Base-by-base conservation (phyloP, 2,888 invertebrate genomes). In the Athalia rosae region DNA sequence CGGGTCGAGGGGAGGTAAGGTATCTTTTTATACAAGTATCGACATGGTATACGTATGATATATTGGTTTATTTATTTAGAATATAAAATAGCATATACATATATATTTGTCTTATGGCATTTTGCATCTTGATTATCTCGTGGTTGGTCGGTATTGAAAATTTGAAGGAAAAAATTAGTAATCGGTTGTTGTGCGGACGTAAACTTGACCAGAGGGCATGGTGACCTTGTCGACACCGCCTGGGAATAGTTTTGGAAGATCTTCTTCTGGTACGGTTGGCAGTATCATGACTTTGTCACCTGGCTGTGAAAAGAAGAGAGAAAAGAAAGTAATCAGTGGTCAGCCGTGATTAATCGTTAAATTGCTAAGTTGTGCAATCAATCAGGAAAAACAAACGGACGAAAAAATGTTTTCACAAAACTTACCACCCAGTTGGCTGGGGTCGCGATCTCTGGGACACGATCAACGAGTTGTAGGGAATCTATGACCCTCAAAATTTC, bases 341-440 rank as follows among this genome's bases (percentile, higher is more conserved):
- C 53, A 53, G 53, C 7, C 53, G 4, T n/a, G 53, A 3, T n/a
- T 28, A 28, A 28, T 28, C 2, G 2, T 28, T 28, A 28, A 2
- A 0, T 1, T 28, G 28, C 4, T 41, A 41, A 59, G 50, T 56
- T 28, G 59, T 56, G 45, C 4, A 50, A 1, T 43, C 61, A 76
- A 45, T 48, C 69, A 64, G 15, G 50, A 50, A 43, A n/a, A 67
- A 45, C 45, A 64, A 4, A 45, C 47, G 1, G 9, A 11, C 41
- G 6, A 50, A 13, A n/a, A 69, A 61, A 45, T 47, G 7, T 64
- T 56, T 53, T 7, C 13, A 77, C 41, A 11, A 61, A 58, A 90
- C 91, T 91, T 90, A 95, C 95, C 90, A 93, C 92, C 97, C 97
- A 97, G 88, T 96, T 95, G 43, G 94, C 97, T 28, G 97, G 97